Evolutionary conservation across 2,797 vertebrate species (phyloP).

Genomic region (Kryptopterus vitreolus): DNA sequence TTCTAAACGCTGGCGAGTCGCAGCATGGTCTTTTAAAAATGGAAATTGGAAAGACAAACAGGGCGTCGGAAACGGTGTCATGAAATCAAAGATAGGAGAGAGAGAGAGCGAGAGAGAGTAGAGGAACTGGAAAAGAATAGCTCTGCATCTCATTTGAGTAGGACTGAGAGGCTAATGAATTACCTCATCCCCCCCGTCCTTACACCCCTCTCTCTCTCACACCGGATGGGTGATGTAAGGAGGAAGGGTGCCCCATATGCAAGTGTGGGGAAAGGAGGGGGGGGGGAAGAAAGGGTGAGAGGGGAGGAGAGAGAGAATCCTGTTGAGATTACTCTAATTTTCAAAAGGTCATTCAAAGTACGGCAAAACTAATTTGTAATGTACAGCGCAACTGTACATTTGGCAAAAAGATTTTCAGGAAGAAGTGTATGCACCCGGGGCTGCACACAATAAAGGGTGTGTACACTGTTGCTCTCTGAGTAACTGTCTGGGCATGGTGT

Average conservation of each 20-base stretch:
- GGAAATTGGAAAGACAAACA: slow-evolving; percentile 57
- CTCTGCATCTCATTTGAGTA: slow-evolving; percentile 69
- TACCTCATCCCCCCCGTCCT: slow-evolving; percentile 70
- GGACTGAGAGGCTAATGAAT: slow-evolving; percentile 66
- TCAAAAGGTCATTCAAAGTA: neutral
- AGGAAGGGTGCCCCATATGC: slow-evolving; percentile 56
- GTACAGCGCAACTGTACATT: too few species aligned
- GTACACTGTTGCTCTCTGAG: neutral
- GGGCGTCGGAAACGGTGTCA: slow-evolving; percentile 48
- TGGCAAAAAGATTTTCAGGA: neutral
- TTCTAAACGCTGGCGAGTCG: neutral
- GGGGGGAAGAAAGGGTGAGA: neutral
- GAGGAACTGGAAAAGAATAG: slow-evolving; percentile 62
- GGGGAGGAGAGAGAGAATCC: neutral
- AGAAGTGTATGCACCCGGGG: neutral
- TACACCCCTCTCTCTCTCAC: slow-evolving; percentile 60
- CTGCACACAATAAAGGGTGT: neutral
- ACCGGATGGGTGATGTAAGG: slow-evolving; percentile 72
- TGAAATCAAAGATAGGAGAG: slow-evolving; percentile 58
- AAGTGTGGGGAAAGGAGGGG: neutral
- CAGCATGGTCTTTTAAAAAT: slow-evolving; percentile 52
- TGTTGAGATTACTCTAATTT: neutral
- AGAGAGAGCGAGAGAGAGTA: slow-evolving; percentile 9
- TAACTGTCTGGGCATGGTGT: neutral
- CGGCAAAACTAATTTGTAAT: too few species aligned